Evolutionary conservation across 2,888 invertebrate species (phyloP).

Genomic region (Thereva unica): DNA sequence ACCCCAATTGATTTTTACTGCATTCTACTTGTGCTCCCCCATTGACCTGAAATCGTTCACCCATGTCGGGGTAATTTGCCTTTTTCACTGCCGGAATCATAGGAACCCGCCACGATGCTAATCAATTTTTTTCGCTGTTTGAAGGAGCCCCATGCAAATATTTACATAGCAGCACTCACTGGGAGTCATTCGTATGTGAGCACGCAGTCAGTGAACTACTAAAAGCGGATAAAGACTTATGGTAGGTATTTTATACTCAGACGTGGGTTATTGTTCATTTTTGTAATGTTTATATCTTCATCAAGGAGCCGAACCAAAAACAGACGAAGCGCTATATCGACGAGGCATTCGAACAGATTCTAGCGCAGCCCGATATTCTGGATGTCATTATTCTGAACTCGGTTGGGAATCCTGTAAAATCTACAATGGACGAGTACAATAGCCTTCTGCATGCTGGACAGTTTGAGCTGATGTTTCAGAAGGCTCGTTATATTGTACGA

Average conservation of each 20-base stretch:
- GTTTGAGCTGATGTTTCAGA: constrained; percentile 52
- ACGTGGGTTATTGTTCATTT: constrained; percentile 1
- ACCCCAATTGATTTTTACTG: constrained; percentile 6
- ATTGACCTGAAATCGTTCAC: constrained; percentile 18
- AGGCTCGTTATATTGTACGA: constrained; percentile 49
- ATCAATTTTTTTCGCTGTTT: constrained; percentile 14
- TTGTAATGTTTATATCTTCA: not conserved
- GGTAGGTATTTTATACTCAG: no score
- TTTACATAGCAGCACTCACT: constrained; percentile 7
- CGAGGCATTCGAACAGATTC: constrained; percentile 48
- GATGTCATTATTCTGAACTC: constrained; percentile 53
- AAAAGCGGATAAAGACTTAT: no score
- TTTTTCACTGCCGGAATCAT: constrained; percentile 4
- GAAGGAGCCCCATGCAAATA: not conserved
- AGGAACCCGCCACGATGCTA: constrained; percentile 3
- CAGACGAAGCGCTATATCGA: constrained; percentile 52
- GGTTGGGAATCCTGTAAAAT: constrained; percentile 52
- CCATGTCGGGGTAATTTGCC: not conserved
- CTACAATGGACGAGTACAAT: constrained; percentile 48
- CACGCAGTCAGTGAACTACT: no score
- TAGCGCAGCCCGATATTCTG: constrained; percentile 49
- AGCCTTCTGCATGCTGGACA: constrained; percentile 52
- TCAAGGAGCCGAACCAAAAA: not conserved
- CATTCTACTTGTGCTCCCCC: not conserved
- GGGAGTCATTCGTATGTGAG: not conserved